Evolutionary conservation across 2,797 vertebrate species (phyloP).

Genomic region (Nasua narica): DNA sequence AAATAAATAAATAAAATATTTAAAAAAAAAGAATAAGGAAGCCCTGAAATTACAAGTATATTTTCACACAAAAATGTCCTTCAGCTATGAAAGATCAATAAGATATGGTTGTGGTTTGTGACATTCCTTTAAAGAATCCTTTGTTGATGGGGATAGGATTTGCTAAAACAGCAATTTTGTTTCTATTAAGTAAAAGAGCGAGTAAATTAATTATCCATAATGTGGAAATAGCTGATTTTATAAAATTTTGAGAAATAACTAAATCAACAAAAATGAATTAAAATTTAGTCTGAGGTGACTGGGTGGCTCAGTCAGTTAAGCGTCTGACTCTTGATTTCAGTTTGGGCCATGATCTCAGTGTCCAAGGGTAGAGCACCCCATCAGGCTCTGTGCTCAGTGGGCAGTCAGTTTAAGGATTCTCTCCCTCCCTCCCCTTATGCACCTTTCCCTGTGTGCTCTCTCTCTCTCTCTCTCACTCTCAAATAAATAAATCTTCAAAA

Average conservation of each 20-base stretch:
- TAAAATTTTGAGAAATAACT: neutral
- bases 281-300: neutral
- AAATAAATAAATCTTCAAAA: neutral
- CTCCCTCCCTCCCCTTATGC: neutral
- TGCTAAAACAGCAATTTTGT: constrained; percentile 1
- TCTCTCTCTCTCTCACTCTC: neutral
- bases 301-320: neutral
- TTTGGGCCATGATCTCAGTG: neutral
- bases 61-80: neutral
- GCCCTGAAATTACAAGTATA: neutral
- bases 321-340: neutral
- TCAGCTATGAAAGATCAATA: constrained; percentile 6
- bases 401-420: neutral
- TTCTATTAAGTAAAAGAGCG: neutral
- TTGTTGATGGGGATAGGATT: neutral
- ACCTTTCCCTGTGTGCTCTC: neutral
- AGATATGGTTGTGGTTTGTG: neutral
- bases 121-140: neutral
- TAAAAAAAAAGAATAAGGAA: neutral
- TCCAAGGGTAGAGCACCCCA: neutral
- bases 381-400: neutral
- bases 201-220: neutral
- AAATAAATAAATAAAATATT: no score
- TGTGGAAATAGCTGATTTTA: constrained; percentile 9
- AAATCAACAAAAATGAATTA: constrained; percentile 20